Percentiles rank a stretch among this genome's conserved stretches.
Conservation (phyloP, 2,888 invertebrate genomes). For the Thera britannica region DNA sequence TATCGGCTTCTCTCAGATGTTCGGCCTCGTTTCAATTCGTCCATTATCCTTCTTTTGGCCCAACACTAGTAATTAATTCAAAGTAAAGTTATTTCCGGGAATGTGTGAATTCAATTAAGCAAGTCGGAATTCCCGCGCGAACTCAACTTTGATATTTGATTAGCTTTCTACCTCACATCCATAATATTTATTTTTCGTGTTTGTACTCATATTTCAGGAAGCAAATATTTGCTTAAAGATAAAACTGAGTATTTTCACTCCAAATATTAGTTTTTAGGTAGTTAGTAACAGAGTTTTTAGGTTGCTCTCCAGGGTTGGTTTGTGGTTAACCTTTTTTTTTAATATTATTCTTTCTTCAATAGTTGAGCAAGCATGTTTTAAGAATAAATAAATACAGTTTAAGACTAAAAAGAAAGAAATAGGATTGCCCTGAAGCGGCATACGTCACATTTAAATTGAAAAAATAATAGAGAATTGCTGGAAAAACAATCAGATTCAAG, state of each 20-base stretch:
- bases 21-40: neutral
- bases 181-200: slow-evolving; percentile 13
- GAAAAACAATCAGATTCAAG: too few relatives aligned
- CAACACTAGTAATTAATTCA: slow-evolving; percentile 36
- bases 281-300: too few relatives aligned
- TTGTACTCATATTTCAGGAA: neutral
- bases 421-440: too few relatives aligned
- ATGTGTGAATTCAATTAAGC: slow-evolving; percentile 33
- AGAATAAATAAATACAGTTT: too few relatives aligned
- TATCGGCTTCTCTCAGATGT: neutral
- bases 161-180: slow-evolving; percentile 23
- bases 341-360: too few relatives aligned
- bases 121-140: slow-evolving; percentile 18
- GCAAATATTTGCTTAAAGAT: neutral
- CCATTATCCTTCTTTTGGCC: slow-evolving; percentile 5
- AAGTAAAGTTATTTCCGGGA: slow-evolving; percentile 34
- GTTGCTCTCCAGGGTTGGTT: too few relatives aligned
- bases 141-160: slow-evolving; percentile 25
- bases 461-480: too few relatives aligned
- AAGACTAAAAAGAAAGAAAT: too few relatives aligned
- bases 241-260: neutral
- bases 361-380: too few relatives aligned
- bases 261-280: neutral
- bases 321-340: too few relatives aligned
- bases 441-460: too few relatives aligned